Base-by-base conservation (phyloP, 2,888 invertebrate species). In the Clistopyga incitator region DNA sequence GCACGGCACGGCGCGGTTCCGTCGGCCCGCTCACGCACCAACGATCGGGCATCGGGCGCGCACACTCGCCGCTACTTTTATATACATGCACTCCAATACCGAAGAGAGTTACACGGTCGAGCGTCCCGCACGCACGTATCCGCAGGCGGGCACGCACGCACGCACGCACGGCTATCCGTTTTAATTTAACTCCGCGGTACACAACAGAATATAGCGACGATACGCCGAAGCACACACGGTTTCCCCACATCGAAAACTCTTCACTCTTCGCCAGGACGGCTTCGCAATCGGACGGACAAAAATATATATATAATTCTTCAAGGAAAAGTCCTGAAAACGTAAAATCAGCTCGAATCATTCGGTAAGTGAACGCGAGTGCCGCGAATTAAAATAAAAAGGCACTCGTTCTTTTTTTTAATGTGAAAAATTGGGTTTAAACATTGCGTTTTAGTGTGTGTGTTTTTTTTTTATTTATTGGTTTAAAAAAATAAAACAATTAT, bases 91-190 rank as follows among this genome's bases (percentile, higher is more conserved):
- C 20, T 15, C 3, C 18, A 77, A 42, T 6, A 54, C 54, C 15
- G 8, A 13, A 13, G 34, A 20, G 54, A 29, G 67, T 45, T 56
- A 77, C 15, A 47, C 68, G 77, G n/a, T 77, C 59, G 64, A 56
- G 52, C 52, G 75, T 75, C 38, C 65, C 76, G 68, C 70, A 78
- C 65, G 86, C 70, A 87, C 85, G 79, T 71, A 86, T 52, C 81
- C 56, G 67, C 68, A 84, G 23, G 82, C 81, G 78, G 76, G 81
- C 85, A 85, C 71, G 83, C 84, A 86, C 83, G 84, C 81, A 84
- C 82, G 84, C 78, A 83, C 52, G 86, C 81, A 86, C 82, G 72
- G 81, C 83, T 82, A 84, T 70, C 78, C 78, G 82, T 72, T 70
- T 80, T 80, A 80, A 83, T 83, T 83, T 71, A 80, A 80, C 76